Evolutionary conservation across 2,888 invertebrate species (phyloP), one percentile per base, ranked within the genome.

Genomic region (Plagodis dolabraria): DNA sequence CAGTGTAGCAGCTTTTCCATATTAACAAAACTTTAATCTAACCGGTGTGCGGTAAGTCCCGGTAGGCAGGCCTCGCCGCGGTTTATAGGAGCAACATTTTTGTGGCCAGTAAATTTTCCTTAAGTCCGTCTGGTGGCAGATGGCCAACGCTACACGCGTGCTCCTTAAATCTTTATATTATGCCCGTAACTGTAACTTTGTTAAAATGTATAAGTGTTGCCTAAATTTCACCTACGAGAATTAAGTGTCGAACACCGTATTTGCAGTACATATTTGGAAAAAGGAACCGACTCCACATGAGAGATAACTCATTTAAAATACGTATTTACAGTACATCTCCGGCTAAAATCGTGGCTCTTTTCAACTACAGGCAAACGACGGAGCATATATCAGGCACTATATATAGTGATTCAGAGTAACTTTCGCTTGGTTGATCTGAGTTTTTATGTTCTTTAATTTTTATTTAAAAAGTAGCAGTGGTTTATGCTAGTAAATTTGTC

Each of bases 1-100:
- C 65, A 68, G 72, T 74, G 74, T 76, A 72, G 74, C 76, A 80
- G 80, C 83, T 81, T 81, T 81, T 80, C 75, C 80, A 81, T 82
- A 85, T 85, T 85, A 86, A 81, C 84, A 77, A 86, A 88, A 88
- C 84, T 86, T 86, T 85, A 85, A 86, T 86, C 76, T 81, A 78
- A 76, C 79, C 76, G 71, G 75, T 63, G 68, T 64, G 71, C 75
- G 69, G 74, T 57, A 64, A 59, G 70, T 78, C 81, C 81, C 83
- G 53, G 60, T 62, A 75, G 82, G 76, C 64, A 60, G 53, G 66
- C 66, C 70, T 65, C 64, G 67, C 68, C 71, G 69, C 43, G 71
- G 69, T 74, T 70, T 73, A 74, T 75, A 70, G 68, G 75, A 68
- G 72, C 79, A 69, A 82, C 71, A 80, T 85, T 86, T 87, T 89